Evolutionary conservation across 2,113 vertebrate species (phyloP).

Genomic region (Cryptotis parvus): DNA sequence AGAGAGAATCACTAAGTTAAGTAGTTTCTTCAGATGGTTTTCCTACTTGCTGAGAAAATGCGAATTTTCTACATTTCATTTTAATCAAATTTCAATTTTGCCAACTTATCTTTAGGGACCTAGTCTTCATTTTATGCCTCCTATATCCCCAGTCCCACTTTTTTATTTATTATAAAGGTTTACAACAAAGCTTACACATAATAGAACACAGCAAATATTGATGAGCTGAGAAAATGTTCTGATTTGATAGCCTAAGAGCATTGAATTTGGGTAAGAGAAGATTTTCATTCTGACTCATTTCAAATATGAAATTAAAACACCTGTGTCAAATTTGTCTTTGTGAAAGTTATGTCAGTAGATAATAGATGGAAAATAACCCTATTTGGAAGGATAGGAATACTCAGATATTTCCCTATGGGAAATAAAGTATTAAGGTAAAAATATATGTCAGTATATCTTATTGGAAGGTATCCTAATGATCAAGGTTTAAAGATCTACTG

Average conservation of each 20-base stretch:
- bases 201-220: neutral
- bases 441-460: neutral
- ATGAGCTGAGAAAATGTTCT: neutral
- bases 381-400: neutral
- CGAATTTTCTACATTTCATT: neutral
- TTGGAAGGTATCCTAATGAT: neutral
- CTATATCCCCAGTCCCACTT: neutral
- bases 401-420: neutral
- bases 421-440: neutral
- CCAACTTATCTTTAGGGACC: neutral
- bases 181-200: neutral
- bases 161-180: neutral
- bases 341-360: neutral
- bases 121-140: neutral
- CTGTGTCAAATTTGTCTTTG: neutral
- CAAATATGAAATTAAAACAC: constrained; percentile 5
- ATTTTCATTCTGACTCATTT: constrained; percentile 4
- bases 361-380: neutral
- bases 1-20: neutral
- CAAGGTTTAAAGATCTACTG: neutral
- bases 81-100: neutral
- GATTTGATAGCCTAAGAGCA: neutral
- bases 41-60: neutral
- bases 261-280: neutral
- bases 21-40: neutral